Base-by-base conservation (phyloP, 2,888 invertebrate species). In the Lepidochrysops patricia region DNA sequence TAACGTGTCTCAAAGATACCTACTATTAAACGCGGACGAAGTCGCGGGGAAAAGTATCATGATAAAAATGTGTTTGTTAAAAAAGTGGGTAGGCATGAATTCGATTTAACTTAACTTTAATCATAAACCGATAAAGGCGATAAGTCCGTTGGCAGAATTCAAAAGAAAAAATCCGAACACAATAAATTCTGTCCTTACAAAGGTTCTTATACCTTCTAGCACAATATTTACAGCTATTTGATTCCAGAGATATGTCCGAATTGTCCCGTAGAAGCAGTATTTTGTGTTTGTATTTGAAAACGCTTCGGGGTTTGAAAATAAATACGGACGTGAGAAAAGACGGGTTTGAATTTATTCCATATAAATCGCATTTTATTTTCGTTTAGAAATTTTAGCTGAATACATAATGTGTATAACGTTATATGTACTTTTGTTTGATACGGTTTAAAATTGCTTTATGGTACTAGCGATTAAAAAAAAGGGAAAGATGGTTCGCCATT, bases 201-300 rank as follows among this genome's bases (percentile, higher is more conserved):
- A 49, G 13, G 43, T 43, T 50, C 13, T 25, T 26, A 26, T 50
- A 26, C 50, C 26, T 26, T 26, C 5, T 13, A 50, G 50, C n/a
- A 13, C 50, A 26, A 50, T 50, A 50, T 50, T 50, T 50, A 26
- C 50, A 26, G 50, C 26, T 19, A 43, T 43, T 43, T 43, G 43
- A 43, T 43, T 50, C 25, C n/a, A 50, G 50, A 50, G 26, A 50
- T 50, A 50, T 26, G 26, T 50, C 26, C 26, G n/a, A 50, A 50
- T 50, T 50, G 50, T 50, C 50, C 50, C 26, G 25, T 26, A 50
- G 26, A 50, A 50, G 26, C 50, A 26, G 50, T 50, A 50, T 50
- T 43, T 43, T 43, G 43, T 43, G 43, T 43, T 50, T 50, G 50
- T 50, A 50, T 50, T 43, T 50, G 50, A 50, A 50, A 50, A 50